Evolutionary conservation across 2,888 invertebrate genomes (phyloP).

Genomic region (Boloria euphrosyne): DNA sequence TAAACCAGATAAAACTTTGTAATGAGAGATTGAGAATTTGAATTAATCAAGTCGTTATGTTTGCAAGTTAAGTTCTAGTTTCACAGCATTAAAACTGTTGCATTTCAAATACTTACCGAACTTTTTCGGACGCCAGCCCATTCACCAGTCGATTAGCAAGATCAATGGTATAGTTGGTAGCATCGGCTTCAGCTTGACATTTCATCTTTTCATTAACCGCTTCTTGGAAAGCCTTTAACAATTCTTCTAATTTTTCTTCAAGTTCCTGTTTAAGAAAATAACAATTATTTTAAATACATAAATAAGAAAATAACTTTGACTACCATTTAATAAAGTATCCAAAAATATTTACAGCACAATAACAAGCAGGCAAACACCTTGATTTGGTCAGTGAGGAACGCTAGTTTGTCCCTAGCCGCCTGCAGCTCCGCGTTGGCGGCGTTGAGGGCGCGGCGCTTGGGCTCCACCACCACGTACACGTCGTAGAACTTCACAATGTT

Average conservation of each 20-base stretch:
- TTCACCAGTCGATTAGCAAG: constrained; percentile 95
- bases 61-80: too few relatives aligned
- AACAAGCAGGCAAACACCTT: constrained; percentile 52
- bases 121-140: constrained; percentile 95
- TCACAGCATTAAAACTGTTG: too few relatives aligned
- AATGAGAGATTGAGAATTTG: too few relatives aligned
- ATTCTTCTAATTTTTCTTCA: constrained; percentile 88
- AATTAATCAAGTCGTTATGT: too few relatives aligned
- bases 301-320: not conserved
- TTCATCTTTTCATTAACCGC: constrained; percentile 93
- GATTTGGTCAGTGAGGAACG: constrained; percentile 88
- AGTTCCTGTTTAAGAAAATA: constrained; percentile 77
- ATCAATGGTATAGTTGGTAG: constrained; percentile 93
- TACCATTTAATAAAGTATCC: not conserved
- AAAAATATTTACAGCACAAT: not conserved
- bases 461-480: constrained; percentile 95
- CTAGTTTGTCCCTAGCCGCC: constrained; percentile 90
- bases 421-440: constrained; percentile 92
- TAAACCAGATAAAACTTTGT: not conserved
- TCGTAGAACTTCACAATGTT: constrained; percentile 95
- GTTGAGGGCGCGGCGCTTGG: constrained; percentile 92
- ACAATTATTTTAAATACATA: not conserved
- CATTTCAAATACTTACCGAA: constrained; percentile 54
- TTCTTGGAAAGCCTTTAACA: constrained; percentile 92
- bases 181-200: constrained; percentile 96